phyloP scores from a whole-genome alignment of 1,140 invertebrate species.

The Diuraphis noxia region DNA sequence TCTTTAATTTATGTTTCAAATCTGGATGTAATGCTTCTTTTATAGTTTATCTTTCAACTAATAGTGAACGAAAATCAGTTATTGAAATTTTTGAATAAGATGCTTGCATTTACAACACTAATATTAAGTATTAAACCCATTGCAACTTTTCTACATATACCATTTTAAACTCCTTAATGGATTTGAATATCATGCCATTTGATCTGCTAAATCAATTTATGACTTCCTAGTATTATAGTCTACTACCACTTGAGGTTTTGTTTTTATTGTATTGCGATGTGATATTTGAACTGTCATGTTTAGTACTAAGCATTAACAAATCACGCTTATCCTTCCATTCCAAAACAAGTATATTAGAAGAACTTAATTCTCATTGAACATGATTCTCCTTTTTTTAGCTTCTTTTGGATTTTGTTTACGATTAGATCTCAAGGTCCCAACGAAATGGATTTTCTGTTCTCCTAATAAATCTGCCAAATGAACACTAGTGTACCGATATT shows the following conservation, averaged over 20 bases:
- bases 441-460: slow-evolving; percentile 54
- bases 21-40: not conserved
- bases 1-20: not conserved
- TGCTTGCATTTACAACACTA: too few species aligned
- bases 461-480: slow-evolving; percentile 56
- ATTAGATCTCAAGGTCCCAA: slow-evolving; percentile 56
- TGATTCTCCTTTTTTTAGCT: slow-evolving; percentile 55
- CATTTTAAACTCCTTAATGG: too few species aligned
- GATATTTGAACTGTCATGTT: slow-evolving; percentile 43
- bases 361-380: not conserved
- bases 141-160: too few species aligned
- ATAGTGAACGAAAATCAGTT: not conserved
- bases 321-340: slow-evolving; percentile 58
- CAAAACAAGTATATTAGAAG: slow-evolving; percentile 50
- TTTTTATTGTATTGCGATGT: not conserved
- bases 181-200: too few species aligned
- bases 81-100: not conserved
- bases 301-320: slow-evolving; percentile 57
- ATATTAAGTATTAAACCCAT: too few species aligned
- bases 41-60: not conserved
- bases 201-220: too few species aligned
- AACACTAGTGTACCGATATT: slow-evolving; percentile 56
- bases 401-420: slow-evolving; percentile 56
- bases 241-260: too few species aligned
- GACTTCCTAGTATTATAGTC: too few species aligned